Percentiles rank a stretch among this genome's conserved stretches.
phyloP scores from a whole-genome alignment of 1,140 invertebrate species.

The Penaeus chinensis region DNA sequence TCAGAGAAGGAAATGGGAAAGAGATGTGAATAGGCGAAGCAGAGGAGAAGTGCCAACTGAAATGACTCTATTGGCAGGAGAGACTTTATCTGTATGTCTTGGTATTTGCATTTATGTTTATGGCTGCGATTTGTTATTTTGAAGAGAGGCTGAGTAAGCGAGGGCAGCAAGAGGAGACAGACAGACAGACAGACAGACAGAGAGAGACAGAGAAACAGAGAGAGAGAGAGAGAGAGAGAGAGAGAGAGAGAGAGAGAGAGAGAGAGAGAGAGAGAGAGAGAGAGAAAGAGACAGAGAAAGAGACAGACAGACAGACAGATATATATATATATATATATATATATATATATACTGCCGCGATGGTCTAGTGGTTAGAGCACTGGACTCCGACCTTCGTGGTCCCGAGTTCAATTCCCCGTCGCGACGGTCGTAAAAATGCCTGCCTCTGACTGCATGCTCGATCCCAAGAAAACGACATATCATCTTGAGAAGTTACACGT shows the following conservation, averaged over 20 bases:
- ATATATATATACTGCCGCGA: no score
- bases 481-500: no score
- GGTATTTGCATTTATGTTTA: neutral
- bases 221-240: no score
- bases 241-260: neutral
- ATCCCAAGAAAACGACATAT: no score
- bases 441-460: no score
- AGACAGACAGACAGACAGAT: neutral
- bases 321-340: no score
- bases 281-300: neutral
- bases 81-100: constrained; percentile 2
- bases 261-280: neutral
- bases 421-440: no score
- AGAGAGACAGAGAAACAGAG: neutral
- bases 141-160: neutral
- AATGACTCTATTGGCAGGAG: constrained; percentile 26
- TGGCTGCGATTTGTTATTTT: neutral
- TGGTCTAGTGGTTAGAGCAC: no score
- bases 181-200: neutral
- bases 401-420: no score
- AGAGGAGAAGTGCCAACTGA: constrained; percentile 35
- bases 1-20: constrained; percentile 37
- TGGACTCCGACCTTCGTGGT: no score
- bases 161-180: neutral
- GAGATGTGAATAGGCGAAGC: constrained; percentile 31